Percentiles rank a stretch among this genome's conserved stretches.
Evolutionary conservation across 2,797 vertebrate genomes (phyloP).

Genomic region (Knipowitschia caucasica): DNA sequence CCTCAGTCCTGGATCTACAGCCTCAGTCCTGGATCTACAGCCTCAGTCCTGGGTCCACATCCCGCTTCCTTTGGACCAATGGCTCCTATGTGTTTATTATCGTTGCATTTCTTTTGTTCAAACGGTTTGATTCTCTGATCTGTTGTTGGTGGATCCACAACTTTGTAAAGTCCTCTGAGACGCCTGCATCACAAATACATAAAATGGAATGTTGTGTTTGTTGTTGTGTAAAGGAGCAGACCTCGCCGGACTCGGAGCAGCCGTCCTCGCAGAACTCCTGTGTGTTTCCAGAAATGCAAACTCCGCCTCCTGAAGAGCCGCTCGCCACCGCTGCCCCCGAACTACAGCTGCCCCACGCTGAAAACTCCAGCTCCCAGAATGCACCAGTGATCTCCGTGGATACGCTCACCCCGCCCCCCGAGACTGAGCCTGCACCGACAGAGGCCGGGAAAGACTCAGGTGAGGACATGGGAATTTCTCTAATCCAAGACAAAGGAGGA

Average conservation of each 20-base stretch:
- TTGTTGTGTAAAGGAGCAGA: neutral
- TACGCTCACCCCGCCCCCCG: constrained; percentile 77
- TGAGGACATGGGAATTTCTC: too few relatives aligned
- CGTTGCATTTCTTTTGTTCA: too few relatives aligned
- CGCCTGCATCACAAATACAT: too few relatives aligned
- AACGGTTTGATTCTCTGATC: too few relatives aligned
- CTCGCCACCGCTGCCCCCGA: constrained; percentile 31
- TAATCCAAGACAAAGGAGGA: neutral
- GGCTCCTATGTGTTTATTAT: too few relatives aligned
- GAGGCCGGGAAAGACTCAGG: constrained; percentile 52
- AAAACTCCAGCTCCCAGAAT: constrained; percentile 53
- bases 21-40: too few relatives aligned
- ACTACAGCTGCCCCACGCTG: constrained; percentile 43
- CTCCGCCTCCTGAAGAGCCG: constrained; percentile 71
- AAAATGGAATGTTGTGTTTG: neutral
- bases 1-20: too few relatives aligned
- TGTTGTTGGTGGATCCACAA: too few relatives aligned
- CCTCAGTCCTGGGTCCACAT: too few relatives aligned
- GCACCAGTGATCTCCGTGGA: constrained; percentile 66
- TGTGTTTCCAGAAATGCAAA: constrained; percentile 72
- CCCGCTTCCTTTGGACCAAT: too few relatives aligned
- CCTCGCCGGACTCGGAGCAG: neutral
- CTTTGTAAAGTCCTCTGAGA: too few relatives aligned
- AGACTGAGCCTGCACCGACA: constrained; percentile 50
- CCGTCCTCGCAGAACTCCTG: constrained; percentile 30